Evolutionary conservation across 2,888 invertebrate genomes (phyloP).

Genomic region (Hemithea aestivaria): DNA sequence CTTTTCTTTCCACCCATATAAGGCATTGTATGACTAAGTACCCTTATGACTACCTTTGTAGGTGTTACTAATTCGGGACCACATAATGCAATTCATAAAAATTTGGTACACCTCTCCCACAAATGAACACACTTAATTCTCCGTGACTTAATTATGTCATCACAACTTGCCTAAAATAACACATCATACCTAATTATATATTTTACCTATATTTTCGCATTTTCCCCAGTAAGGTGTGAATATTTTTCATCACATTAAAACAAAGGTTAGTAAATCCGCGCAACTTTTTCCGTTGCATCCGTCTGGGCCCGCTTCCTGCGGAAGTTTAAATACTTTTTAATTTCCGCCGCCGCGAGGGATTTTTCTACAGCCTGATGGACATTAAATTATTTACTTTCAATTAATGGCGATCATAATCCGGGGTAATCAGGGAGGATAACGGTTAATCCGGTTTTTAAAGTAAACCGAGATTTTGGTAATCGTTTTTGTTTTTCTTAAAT

Average conservation of each 20-base stretch:
- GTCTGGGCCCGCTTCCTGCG: slow-evolving; percentile 53
- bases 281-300: slow-evolving; percentile 67
- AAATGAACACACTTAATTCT: too few species aligned
- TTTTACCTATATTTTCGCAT: too few species aligned
- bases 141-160: too few species aligned
- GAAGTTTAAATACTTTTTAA: slow-evolving; percentile 70
- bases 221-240: too few species aligned
- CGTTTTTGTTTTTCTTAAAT: slow-evolving; percentile 3
- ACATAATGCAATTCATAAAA: too few species aligned
- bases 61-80: too few species aligned
- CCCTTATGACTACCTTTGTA: too few species aligned
- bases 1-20: too few species aligned
- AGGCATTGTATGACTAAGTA: too few species aligned
- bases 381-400: slow-evolving; percentile 75
- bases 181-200: too few species aligned
- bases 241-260: slow-evolving; percentile 21
- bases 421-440: slow-evolving; percentile 38
- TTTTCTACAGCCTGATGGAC: slow-evolving; percentile 69
- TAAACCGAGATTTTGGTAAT: slow-evolving; percentile 21
- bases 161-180: too few species aligned
- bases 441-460: slow-evolving; percentile 36
- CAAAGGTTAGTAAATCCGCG: slow-evolving; percentile 50
- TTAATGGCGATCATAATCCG: slow-evolving; percentile 67
- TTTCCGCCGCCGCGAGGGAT: slow-evolving; percentile 69
- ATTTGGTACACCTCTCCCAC: too few species aligned